A percentile compares a stretch with the other conserved stretches of the same genome.
Evolutionary conservation across 2,797 vertebrate genomes (phyloP).

Genomic region (Hippocampus kuda): DNA sequence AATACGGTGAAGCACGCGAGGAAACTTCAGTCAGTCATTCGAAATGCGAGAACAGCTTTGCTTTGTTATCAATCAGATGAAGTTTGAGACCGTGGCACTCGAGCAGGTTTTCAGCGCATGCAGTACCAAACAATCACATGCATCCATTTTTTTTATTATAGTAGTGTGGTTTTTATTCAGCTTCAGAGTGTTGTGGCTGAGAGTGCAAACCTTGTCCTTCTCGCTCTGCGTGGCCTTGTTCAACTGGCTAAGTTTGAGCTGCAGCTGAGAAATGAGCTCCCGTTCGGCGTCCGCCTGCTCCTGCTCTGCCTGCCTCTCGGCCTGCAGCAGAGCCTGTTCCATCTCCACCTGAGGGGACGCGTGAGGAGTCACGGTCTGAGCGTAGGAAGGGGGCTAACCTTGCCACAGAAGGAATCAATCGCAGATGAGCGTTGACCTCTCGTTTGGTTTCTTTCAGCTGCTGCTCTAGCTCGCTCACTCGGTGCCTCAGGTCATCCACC

Average conservation of each 20-base stretch:
- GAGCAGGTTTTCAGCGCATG: conserved; percentile 11
- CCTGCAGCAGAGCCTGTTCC: conserved; percentile 89
- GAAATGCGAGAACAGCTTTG: conserved; percentile 10
- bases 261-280: conserved; percentile 76
- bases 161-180: conserved; percentile 4
- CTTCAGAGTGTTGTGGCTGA: conserved; percentile 5
- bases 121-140: conserved; percentile 23
- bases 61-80: conserved; percentile 19
- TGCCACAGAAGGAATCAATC: neutral
- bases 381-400: neutral
- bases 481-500: conserved; percentile 79
- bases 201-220: conserved; percentile 79
- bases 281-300: conserved; percentile 79
- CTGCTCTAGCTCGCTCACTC: conserved; percentile 84
- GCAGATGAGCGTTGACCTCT: conserved; percentile 64
- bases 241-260: conserved; percentile 79
- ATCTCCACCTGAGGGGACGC: conserved; percentile 78
- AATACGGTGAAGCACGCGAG: conserved; percentile 6
- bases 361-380: neutral
- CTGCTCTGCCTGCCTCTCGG: conserved; percentile 78
- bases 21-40: conserved; percentile 1
- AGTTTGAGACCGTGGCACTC: conserved; percentile 5
- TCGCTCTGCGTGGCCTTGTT: conserved; percentile 77
- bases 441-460: conserved; percentile 86
- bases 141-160: neutral